Evolutionary conservation across 2,113 vertebrate genomes (phyloP).

Genomic region (Beaufortia kweichowensis): DNA sequence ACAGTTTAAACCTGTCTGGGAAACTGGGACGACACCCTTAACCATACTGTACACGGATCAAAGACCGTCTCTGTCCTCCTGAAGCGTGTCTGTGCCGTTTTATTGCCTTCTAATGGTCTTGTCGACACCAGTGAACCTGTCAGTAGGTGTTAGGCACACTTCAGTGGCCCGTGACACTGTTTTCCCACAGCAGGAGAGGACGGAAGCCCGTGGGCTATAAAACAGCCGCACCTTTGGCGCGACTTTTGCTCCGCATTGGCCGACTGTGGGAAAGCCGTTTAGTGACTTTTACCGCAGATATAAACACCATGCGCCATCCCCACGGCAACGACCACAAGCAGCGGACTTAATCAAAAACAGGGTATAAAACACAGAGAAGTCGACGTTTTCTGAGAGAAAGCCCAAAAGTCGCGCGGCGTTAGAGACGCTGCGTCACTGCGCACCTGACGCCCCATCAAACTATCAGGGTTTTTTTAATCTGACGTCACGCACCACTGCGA

Average conservation of each 20-base stretch:
- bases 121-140: slow-evolving; percentile 17
- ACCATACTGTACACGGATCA: slow-evolving; percentile 37
- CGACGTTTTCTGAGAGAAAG: too few species aligned
- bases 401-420: too few species aligned
- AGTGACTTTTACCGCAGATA: not conserved
- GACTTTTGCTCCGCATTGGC: not conserved
- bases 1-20: not conserved
- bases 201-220: slow-evolving; percentile 31
- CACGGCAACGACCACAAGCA: too few species aligned
- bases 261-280: slow-evolving; percentile 51
- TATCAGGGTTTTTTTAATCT: too few species aligned
- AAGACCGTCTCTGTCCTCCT: slow-evolving; percentile 8
- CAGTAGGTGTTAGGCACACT: slow-evolving; percentile 48
- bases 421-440: too few species aligned
- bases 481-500: too few species aligned
- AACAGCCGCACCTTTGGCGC: slow-evolving; percentile 1
- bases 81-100: slow-evolving; percentile 47
- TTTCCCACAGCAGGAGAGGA: slow-evolving; percentile 48
- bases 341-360: too few species aligned
- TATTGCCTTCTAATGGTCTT: slow-evolving; percentile 26
- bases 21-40: slow-evolving; percentile 1
- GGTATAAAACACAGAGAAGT: too few species aligned
- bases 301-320: slow-evolving; percentile 27
- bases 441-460: too few species aligned
- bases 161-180: slow-evolving; percentile 48